These are phyloP conservation scores for Acanthiza pusilla DNA, from an alignment of 2,797 vertebrate genomes.

Conservation along the genomic window DNA sequence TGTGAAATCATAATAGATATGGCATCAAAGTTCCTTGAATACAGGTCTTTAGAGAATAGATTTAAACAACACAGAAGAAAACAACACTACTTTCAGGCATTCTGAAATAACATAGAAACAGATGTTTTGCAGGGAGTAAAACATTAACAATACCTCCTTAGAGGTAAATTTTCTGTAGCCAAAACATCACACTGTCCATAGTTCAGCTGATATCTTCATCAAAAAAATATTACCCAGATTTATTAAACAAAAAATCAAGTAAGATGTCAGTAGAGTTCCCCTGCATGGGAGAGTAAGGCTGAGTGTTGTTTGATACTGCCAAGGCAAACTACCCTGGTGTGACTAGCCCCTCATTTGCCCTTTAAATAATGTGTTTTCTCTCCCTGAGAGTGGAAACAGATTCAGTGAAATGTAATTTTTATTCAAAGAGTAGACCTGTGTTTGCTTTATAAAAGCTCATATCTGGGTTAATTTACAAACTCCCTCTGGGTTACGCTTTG, in stretches of 20 bases:
- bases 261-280: neutral
- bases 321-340: neutral
- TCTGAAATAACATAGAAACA: neutral
- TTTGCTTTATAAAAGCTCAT: conserved; percentile 7
- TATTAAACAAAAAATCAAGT: neutral
- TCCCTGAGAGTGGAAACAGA: neutral
- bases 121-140: neutral
- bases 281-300: neutral
- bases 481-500: neutral
- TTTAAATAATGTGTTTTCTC: neutral
- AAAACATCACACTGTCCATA: neutral
- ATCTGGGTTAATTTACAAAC: conserved; percentile 27
- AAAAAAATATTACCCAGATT: neutral
- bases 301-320: neutral
- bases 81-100: neutral
- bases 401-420: neutral
- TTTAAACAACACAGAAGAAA: neutral
- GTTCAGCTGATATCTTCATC: neutral
- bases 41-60: neutral
- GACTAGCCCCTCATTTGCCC: neutral
- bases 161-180: neutral
- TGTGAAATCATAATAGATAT: neutral
- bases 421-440: neutral
- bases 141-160: neutral
- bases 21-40: neutral